Conservation (phyloP, 92 coral and sea anemone genomes). For the Siderastrea radians region DNA sequence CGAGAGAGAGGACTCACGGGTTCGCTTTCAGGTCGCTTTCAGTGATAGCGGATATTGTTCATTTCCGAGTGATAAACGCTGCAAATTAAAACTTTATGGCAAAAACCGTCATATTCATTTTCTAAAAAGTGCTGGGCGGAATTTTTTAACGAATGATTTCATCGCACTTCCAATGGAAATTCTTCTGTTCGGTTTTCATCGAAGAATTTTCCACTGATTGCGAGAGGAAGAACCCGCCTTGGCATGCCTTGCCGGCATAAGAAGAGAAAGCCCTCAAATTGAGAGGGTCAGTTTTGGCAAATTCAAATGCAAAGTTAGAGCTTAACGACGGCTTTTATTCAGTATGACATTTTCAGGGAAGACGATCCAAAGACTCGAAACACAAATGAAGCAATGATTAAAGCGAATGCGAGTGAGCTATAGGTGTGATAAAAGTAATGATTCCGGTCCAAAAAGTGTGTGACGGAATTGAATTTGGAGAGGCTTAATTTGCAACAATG, state of each 20-base stretch:
- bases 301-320: too few relatives aligned
- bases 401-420: not conserved
- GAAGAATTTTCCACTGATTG: too few relatives aligned
- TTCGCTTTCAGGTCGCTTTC: slow-evolving; percentile 27
- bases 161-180: not conserved
- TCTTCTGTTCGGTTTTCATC: not conserved
- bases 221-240: too few relatives aligned
- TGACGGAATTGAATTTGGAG: not conserved
- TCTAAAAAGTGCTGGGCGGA: slow-evolving; percentile 2
- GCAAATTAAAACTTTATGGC: slow-evolving; percentile 34
- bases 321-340: too few relatives aligned
- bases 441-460: not conserved
- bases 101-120: not conserved
- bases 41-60: slow-evolving; percentile 25
- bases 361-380: not conserved
- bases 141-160: slow-evolving; percentile 27
- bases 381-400: not conserved
- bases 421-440: not conserved
- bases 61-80: slow-evolving; percentile 25
- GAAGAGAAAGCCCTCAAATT: not conserved
- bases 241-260: not conserved
- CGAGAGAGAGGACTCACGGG: not conserved
- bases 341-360: too few relatives aligned
- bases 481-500: not conserved
- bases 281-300: too few relatives aligned